phyloP scores from a whole-genome alignment of 2,113 vertebrate species.

The Gymnobelideus leadbeateri region DNA sequence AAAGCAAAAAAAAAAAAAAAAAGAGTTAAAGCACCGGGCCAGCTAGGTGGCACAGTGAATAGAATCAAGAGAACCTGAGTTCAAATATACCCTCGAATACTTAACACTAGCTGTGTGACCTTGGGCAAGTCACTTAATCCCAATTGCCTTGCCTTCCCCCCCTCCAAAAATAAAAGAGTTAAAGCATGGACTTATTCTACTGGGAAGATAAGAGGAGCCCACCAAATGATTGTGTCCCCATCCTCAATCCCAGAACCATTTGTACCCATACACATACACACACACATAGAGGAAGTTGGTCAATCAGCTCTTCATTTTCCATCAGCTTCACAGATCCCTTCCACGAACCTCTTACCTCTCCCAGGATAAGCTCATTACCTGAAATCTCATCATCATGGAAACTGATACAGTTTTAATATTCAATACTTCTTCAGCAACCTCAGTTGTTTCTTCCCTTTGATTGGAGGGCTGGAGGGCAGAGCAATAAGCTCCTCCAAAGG shows the following conservation, averaged over 20 bases:
- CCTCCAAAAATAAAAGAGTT: background rate
- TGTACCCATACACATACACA: background rate
- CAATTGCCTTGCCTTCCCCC: too few species aligned
- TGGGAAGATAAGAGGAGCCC: background rate
- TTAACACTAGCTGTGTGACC: too few species aligned
- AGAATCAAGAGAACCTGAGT: too few species aligned
- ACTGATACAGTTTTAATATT: background rate
- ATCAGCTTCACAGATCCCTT: background rate
- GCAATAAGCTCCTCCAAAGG: background rate
- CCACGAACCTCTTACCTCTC: background rate
- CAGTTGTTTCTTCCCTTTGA: background rate
- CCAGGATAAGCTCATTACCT: background rate
- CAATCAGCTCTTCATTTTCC: background rate
- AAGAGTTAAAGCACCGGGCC: too few species aligned
- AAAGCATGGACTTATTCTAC: background rate
- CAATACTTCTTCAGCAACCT: background rate
- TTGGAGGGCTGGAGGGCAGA: background rate
- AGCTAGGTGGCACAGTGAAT: too few species aligned
- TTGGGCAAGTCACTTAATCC: too few species aligned
- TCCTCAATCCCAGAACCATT: background rate
- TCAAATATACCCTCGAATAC: too few species aligned
- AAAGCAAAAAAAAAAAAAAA: too few species aligned
- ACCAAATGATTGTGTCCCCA: background rate
- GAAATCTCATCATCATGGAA: background rate
- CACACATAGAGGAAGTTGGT: background rate